These are phyloP conservation scores for Uloborus diversus DNA, from an alignment of 1,140 invertebrate genomes.

Conservation along the genomic window DNA sequence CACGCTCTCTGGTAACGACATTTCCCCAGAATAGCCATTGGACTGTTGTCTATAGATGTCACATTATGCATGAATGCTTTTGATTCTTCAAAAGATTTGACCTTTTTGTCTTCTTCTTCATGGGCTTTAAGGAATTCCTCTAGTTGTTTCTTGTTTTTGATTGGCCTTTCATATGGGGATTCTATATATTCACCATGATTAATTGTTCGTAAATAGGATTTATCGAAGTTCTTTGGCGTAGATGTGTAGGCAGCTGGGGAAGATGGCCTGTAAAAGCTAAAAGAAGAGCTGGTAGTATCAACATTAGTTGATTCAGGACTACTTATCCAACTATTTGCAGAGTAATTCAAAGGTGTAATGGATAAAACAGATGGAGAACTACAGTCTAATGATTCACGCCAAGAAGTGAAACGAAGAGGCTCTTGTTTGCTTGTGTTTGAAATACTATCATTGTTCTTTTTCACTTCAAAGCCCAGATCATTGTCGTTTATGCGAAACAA, in stretches of 20 bases:
- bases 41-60: constrained; percentile 61
- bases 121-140: constrained; percentile 62
- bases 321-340: constrained; percentile 20
- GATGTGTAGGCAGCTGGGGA: not conserved
- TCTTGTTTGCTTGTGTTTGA: not conserved
- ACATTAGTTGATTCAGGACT: constrained; percentile 3
- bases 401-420: constrained; percentile 1
- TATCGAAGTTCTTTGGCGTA: constrained; percentile 22
- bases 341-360: constrained; percentile 26
- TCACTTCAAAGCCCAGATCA: constrained; percentile 55
- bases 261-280: constrained; percentile 2
- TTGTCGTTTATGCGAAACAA: constrained; percentile 53
- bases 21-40: constrained; percentile 60
- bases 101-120: constrained; percentile 40
- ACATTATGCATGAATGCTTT: constrained; percentile 19
- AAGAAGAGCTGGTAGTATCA: constrained; percentile 46
- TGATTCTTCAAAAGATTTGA: constrained; percentile 33
- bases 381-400: constrained; percentile 20
- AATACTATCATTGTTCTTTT: not conserved
- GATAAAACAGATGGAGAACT: not conserved
- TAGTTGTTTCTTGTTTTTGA: constrained; percentile 20
- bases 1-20: constrained; percentile 64
- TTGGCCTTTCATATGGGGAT: constrained; percentile 4
- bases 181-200: constrained; percentile 19
- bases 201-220: not conserved